Percentiles rank a stretch among this genome's conserved stretches.
These are phyloP conservation scores for Idaea dimidiata DNA, from an alignment of 2,888 invertebrate genomes.

Conservation along the genomic window DNA sequence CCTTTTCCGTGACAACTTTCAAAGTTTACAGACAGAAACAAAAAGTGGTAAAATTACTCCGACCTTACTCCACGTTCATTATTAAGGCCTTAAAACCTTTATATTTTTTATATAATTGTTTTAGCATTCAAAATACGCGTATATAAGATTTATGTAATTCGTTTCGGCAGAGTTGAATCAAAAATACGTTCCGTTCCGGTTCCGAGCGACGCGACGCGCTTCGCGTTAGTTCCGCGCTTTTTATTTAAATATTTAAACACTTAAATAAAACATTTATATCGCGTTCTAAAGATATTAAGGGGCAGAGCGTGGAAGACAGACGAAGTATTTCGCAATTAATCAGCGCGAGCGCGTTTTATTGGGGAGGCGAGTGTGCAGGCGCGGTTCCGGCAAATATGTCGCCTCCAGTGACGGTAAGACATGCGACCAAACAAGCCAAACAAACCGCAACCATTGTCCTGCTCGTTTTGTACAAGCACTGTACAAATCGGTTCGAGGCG, in stretches of 20 bases:
- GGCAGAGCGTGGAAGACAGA: constrained; percentile 37
- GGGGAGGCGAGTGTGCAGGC: constrained; percentile 42
- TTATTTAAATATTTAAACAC: constrained; percentile 16
- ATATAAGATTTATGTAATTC: constrained; percentile 48
- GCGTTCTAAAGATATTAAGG: constrained; percentile 40
- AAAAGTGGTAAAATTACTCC: too few species aligned
- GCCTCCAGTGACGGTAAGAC: constrained; percentile 45
- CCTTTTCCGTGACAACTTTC: too few species aligned
- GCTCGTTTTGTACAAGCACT: not conserved
- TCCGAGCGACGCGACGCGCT: constrained; percentile 20
- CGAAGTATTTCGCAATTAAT: constrained; percentile 52
- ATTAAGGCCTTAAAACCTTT: too few species aligned
- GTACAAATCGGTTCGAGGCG: not conserved
- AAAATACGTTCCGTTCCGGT: constrained; percentile 46
- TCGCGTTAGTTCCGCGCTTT: constrained; percentile 52
- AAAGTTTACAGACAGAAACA: too few species aligned
- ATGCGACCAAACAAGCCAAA: constrained; percentile 40
- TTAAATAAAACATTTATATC: constrained; percentile 4
- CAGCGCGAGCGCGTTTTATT: constrained; percentile 69
- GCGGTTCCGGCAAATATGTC: constrained; percentile 63
- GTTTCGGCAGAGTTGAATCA: constrained; percentile 41
- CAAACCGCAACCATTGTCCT: constrained; percentile 24
- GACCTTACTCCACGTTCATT: too few species aligned
- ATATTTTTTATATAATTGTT: constrained; percentile 15
- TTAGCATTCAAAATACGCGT: constrained; percentile 17